Evolutionary conservation across 2,797 vertebrate genomes (phyloP).

Genomic region (Rhinogobio ventralis): DNA sequence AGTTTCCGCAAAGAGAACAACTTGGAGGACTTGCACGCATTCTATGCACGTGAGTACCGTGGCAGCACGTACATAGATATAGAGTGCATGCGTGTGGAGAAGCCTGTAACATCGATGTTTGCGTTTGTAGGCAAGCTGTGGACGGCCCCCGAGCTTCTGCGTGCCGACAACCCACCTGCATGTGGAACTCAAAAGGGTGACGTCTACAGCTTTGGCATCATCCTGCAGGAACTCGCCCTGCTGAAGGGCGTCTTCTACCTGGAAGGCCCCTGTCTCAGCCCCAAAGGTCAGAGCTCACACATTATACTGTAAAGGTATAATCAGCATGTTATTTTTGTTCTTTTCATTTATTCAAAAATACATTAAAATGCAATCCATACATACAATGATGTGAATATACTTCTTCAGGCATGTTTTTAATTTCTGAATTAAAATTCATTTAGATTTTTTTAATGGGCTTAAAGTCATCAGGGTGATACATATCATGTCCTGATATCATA

Average conservation of each 20-base stretch:
- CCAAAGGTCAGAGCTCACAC: conserved; percentile 81
- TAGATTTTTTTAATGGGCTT: neutral
- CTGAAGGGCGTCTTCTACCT: conserved; percentile 86
- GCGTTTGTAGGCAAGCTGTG: conserved; percentile 84
- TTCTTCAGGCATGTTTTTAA: neutral
- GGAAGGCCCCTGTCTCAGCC: conserved; percentile 82
- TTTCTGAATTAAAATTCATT: neutral
- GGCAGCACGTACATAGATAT: neutral
- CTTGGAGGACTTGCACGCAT: conserved; percentile 79
- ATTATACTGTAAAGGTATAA: neutral
- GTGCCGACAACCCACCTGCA: conserved; percentile 69
- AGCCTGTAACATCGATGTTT: neutral
- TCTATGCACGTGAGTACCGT: conserved; percentile 82
- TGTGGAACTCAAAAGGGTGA: conserved; percentile 89
- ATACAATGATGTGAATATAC: neutral
- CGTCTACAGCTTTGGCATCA: conserved; percentile 89
- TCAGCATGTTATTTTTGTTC: neutral
- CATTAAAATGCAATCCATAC: neutral
- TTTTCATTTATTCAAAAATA: neutral
- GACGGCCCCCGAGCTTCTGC: conserved; percentile 88
- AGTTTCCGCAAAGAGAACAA: conserved; percentile 76
- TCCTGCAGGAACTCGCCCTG: conserved; percentile 91
- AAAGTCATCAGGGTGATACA: neutral
- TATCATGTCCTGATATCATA: neutral
- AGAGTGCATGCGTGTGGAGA: neutral